Evolutionary conservation across 2,888 invertebrate genomes (phyloP), one percentile per base, ranked within the genome.

Genomic region (Meghimatium bilineatum): DNA sequence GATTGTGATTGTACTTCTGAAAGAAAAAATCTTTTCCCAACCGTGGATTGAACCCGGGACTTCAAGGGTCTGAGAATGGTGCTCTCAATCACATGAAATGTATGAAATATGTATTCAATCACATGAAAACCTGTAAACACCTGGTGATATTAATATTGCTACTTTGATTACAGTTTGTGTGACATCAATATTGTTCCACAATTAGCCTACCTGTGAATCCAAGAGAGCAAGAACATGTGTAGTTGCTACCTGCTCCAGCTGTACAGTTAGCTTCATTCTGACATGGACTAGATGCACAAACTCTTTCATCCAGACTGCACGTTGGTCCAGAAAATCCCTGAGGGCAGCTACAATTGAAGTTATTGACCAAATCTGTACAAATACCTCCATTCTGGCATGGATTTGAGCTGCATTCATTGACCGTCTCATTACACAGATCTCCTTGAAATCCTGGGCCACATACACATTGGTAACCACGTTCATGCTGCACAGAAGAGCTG

Each of bases 261-360:
- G n/a, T 78, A 86, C 91, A 91, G 8, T 44, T 75, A 36, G 89
- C 89, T 63, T 87, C 87, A 82, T 90, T 89, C 78, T 81, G 49
- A 85, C 91, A 90, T 10, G 71, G 82, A 81, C 87, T 76, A 44
- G 85, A 83, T 26, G 79, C 72, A 86, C 92, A 92, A 76, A 91
- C 90, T 83, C 91, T 88, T 12, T 89, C 86, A 83, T 91, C 87
- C 23, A 74, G 84, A 86, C 94, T 75, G 84, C 93, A 93, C 26
- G 91, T 87, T 20, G 86, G 52, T 12, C 94, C 94, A 17, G 90
- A 88, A 87, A 93, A 94, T 60, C 94, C 94, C 14, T 92, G 89
- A 6, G 89, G 86, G 87, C 94, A 94, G 29, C 90, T 91, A 88
- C 94, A 94, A 67, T 89, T 86, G 89, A 92, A 94, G 52, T 91